Base-by-base conservation (phyloP, 2,797 vertebrate genomes). In the Helicolenus hilgendorfi region DNA sequence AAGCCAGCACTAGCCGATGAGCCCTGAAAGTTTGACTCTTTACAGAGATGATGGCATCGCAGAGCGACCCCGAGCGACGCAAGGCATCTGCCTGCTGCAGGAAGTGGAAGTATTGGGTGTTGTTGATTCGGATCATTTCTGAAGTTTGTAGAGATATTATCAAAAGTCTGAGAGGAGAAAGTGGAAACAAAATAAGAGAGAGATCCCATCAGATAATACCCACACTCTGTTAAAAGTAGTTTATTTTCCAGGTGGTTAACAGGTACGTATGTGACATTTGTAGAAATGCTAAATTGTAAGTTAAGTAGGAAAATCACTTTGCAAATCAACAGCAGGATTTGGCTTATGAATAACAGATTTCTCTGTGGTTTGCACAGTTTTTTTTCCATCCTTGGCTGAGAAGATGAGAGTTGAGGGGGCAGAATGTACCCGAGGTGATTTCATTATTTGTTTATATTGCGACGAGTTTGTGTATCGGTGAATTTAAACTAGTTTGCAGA, bases 1-100 rank as follows among this genome's bases (percentile, higher is more conserved):
- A 97, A 35, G 98, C 98, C 36, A 98, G 87, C 6, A 98, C 97
- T 11, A 98, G 83, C 14, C 98, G 97, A 83, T 98, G 98, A 11
- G 97, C 98, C 36, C 90, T 92, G 90, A 98, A 98, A 3, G 94
- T 97, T 24, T 97, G 96, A 56, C 90, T 96, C 24, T 96, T 96
- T 3, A 97, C 97, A 0, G 87, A 96, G 85, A 98, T 97, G 70
- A 97, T 78, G 7, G 96, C 95, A 20, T 98, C 98, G 41, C 98
- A 98, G 6, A 98, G 88, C 1, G 91, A 92, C 15, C 97, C 97
- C 0, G 96, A 91, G 83, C 76, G 97, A 15, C 98, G 94, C 14
- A 98, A 89, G 72, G 79, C 94, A 71, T 98, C 95, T 1, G 97
- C 98, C 62, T 97, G 95, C 74, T 91, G 90, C 82, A 98, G 96